Evolutionary conservation across 2,113 vertebrate species (phyloP), one percentile per base, ranked within the genome.

Genomic region (Notechis scutatus): DNA sequence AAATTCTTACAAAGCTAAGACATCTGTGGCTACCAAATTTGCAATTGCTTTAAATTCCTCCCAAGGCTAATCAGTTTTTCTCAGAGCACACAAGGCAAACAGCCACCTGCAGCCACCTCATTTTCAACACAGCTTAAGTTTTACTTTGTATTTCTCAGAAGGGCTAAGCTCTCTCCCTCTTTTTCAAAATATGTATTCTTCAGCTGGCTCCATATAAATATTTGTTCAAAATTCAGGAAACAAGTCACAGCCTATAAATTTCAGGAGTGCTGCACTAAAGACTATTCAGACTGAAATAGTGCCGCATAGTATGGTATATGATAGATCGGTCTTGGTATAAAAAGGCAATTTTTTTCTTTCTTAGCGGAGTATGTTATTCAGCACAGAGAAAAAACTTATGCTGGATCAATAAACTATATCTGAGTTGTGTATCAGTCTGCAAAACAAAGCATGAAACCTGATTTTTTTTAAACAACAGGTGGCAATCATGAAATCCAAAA

Each of bases 21-120:
- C 86, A 56, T 20, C 45, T 55, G 55, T 42, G 52, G 39, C 42
- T 92, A 54, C 87, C 87, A 54, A 39, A 86, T 91, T 95, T 54
- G 6, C 55, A 93, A 93, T 87, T 92, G 55, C 93, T 88, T 91
- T 85, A 91, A 88, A 90, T 88, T 74, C 52, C 88, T 92, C 61
- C 59, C 55, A 91, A 92, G 14, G 2, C 50, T 91, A 93, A 96
- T 93, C 95, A 90, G 92, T 59, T 91, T 93, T 94, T 42, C n/a
- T 64, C 88, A 95, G 91, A 94, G 91, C 45, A 85, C 69, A 69
- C 88, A 85, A 87, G 59, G 64, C 57, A 92, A 91, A 90, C 54
- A 39, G 56, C 87, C 91, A 64, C 52, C 85, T 92, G 90, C 74
- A 95, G 90, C 89, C 50, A 50, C 88, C 95, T 94, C 81, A 94